Evolutionary conservation across 2,888 invertebrate species (phyloP).

Genomic region (Nycteola revayana): DNA sequence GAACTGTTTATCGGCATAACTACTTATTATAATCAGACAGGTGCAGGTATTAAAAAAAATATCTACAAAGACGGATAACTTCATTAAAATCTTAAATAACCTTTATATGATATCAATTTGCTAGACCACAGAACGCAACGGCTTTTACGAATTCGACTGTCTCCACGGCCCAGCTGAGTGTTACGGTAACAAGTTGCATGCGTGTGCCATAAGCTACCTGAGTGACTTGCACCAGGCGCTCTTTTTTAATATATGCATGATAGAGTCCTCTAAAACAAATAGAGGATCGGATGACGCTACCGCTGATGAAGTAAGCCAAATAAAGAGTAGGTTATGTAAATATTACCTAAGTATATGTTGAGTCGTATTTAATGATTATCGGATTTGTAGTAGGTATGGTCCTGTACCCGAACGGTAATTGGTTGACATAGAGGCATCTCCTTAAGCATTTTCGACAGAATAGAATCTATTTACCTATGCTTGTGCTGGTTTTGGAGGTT

Average conservation of each 20-base stretch:
- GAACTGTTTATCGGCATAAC: background rate
- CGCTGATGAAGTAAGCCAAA: constrained; percentile 45
- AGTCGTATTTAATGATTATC: too few species aligned
- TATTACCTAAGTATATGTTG: too few species aligned
- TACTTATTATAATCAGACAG: background rate
- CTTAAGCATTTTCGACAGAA: too few species aligned
- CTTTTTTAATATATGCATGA: constrained; percentile 87
- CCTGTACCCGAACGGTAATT: too few species aligned
- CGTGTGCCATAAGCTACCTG: constrained; percentile 81
- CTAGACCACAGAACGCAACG: constrained; percentile 29
- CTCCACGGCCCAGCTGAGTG: constrained; percentile 88
- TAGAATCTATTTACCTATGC: too few species aligned
- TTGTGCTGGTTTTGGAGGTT: too few species aligned
- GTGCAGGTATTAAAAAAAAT: background rate
- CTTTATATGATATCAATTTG: too few species aligned
- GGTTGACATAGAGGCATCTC: too few species aligned
- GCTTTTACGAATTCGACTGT: constrained; percentile 80
- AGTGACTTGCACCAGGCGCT: constrained; percentile 73
- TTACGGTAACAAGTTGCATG: constrained; percentile 89
- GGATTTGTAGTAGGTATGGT: too few species aligned
- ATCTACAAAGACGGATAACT: background rate
- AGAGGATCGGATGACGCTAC: constrained; percentile 44
- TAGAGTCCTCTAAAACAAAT: constrained; percentile 44
- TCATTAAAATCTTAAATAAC: background rate
- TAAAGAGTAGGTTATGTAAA: too few species aligned